phyloP scores from a whole-genome alignment of 2,888 invertebrate genomes.

The Eupithecia dodoneata region DNA sequence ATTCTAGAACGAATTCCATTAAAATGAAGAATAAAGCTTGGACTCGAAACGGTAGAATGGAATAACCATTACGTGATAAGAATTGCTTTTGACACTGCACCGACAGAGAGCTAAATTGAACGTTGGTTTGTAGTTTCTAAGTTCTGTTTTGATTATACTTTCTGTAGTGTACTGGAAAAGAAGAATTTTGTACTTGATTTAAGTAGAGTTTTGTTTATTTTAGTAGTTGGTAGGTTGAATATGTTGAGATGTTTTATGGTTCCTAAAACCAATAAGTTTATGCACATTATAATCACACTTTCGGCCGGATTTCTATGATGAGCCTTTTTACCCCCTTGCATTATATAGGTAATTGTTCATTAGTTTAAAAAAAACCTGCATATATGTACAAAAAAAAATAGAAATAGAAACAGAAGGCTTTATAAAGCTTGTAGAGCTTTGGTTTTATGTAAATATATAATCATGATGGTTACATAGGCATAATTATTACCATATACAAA shows the following conservation, averaged over 20 bases:
- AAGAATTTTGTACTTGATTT: not conserved
- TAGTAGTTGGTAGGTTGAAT: too few relatives aligned
- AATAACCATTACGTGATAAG: conserved; percentile 15
- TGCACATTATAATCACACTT: not conserved
- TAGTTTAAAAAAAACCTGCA: too few relatives aligned
- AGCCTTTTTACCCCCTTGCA: too few relatives aligned
- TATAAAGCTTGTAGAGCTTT: too few relatives aligned
- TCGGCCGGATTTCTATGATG: not conserved
- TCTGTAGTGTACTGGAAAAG: not conserved
- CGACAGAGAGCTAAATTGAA: conserved; percentile 14
- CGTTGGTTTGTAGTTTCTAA: not conserved
- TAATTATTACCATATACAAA: too few relatives aligned
- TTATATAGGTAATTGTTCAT: not conserved
- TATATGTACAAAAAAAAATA: too few relatives aligned
- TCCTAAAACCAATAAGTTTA: too few relatives aligned
- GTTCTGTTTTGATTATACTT: conserved; percentile 7
- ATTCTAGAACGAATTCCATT: conserved; percentile 28
- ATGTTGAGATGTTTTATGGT: too few relatives aligned
- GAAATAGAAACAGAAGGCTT: too few relatives aligned
- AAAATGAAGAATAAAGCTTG: conserved; percentile 26
- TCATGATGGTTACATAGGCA: not conserved
- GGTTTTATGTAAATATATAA: too few relatives aligned
- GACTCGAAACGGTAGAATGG: conserved; percentile 19
- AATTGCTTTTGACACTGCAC: conserved; percentile 3
- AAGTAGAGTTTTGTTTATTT: too few relatives aligned